Evolutionary conservation across 2,888 invertebrate genomes (phyloP), one percentile per base, ranked within the genome.

Genomic region (Cancer borealis): DNA sequence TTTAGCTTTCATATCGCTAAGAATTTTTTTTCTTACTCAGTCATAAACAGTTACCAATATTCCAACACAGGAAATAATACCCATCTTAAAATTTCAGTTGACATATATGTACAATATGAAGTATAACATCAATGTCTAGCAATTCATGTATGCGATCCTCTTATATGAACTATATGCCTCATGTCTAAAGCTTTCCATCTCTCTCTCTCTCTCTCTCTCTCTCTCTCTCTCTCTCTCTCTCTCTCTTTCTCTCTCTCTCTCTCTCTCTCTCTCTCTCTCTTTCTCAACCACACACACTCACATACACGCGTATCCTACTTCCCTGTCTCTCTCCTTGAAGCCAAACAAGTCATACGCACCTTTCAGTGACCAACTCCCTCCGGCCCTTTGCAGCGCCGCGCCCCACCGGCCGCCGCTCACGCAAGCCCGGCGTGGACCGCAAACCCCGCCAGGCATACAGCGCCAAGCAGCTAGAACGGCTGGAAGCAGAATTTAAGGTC

Each of bases 381-480:
- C 79, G 46, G 73, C 46, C 73, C 66, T 46, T 73, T 97, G 79
- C 97, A 98, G 98, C 98, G 96, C 98, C 98, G 45, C 98, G 98
- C 97, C 98, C 98, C 96, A 97, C 97, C 96, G 98, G 97, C 92
- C 97, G 99, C 96, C 97, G 99, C 96, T 98, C 98, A 0, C 97
- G 99, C 49, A 98, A 99, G 96, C 98, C 98, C 0, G 98, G 98
- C 0, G 97, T 98, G 21, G 99, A 99, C 96, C 97, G 99, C 17
- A 99, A 99, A 96, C 99, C 99, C 0, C 97, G 99, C 3, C 99
- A 99, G 97, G 99, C 99, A 0, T 99, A 99, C 97, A 99, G 99
- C 96, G 98, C 99, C 0, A 98, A 98, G 96, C 99, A 99, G 96
- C 97, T 99, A 66, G 99, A 99, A 96, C 97, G 98, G 95, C 97